phyloP scores from a whole-genome alignment of 2,797 vertebrate genomes.

The Odontamblyopus rebecca region DNA sequence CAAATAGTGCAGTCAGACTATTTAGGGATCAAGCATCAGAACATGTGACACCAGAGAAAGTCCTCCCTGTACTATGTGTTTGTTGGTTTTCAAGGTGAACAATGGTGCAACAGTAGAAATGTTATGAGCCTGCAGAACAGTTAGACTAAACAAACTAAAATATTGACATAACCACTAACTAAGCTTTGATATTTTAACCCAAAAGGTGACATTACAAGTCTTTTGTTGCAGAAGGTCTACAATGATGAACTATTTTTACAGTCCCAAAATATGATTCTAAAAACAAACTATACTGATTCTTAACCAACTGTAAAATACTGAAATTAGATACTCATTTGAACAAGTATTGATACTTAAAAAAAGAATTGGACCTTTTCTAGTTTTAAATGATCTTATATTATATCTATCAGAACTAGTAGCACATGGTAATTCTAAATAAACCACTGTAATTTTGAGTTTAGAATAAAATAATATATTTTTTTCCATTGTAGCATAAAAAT shows the following conservation, averaged over 20 bases:
- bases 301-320: too few relatives aligned
- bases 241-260: neutral
- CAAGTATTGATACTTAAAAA: too few relatives aligned
- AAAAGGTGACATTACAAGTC: neutral
- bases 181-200: neutral
- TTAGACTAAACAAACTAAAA: neutral
- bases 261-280: neutral
- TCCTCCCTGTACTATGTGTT: conserved; percentile 23
- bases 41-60: conserved; percentile 41
- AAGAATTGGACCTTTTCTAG: too few relatives aligned
- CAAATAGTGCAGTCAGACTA: conserved; percentile 14
- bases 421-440: too few relatives aligned
- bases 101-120: neutral
- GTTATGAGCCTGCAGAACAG: neutral
- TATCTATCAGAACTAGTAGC: too few relatives aligned
- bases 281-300: neutral
- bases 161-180: neutral
- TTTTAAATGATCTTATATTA: too few relatives aligned
- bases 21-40: conserved; percentile 38
- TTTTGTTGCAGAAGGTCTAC: neutral
- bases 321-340: neutral
- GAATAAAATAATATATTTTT: too few relatives aligned
- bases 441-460: too few relatives aligned
- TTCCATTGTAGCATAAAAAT: too few relatives aligned
- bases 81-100: conserved; percentile 35